Evolutionary conservation across 2,888 invertebrate genomes (phyloP).

Genomic region (Odontomyia ornata): DNA sequence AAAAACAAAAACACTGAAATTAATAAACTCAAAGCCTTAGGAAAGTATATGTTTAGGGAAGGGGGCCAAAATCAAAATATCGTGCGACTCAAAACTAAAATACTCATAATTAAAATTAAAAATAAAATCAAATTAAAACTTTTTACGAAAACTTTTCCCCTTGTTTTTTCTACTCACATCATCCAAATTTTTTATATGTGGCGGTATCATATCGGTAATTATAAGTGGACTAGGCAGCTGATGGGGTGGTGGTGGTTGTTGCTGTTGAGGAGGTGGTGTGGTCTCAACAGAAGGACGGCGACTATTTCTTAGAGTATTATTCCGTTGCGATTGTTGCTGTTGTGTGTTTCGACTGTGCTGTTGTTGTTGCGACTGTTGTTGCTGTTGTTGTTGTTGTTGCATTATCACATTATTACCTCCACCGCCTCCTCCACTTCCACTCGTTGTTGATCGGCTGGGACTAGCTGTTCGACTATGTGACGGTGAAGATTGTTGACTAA

Average conservation of each 20-base stretch:
- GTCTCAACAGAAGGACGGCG: conserved; percentile 63
- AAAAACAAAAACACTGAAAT: background rate
- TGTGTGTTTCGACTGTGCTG: conserved; percentile 49
- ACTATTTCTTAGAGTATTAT: conserved; percentile 56
- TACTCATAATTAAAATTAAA: background rate
- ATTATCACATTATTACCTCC: conserved; percentile 47
- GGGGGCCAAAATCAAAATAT: background rate
- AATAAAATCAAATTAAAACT: conserved; percentile 21
- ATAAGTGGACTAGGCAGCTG: conserved; percentile 45
- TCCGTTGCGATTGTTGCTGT: conserved; percentile 56
- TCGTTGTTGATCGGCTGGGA: conserved; percentile 65
- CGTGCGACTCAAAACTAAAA: background rate
- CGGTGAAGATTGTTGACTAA: conserved; percentile 79
- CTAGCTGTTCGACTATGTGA: conserved; percentile 79
- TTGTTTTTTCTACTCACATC: conserved; percentile 56
- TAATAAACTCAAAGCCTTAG: background rate
- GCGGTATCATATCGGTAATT: conserved; percentile 56
- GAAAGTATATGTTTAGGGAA: background rate
- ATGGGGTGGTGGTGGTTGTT: background rate
- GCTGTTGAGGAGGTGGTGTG: conserved; percentile 59
- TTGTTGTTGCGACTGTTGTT: conserved; percentile 44
- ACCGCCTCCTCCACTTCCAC: background rate
- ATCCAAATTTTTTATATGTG: conserved; percentile 59
- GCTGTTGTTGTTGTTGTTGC: conserved; percentile 50
- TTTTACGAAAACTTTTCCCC: conserved; percentile 34